Evolutionary conservation across 1,140 invertebrate genomes (phyloP).

Genomic region (Pseudomyrmex pallidus): DNA sequence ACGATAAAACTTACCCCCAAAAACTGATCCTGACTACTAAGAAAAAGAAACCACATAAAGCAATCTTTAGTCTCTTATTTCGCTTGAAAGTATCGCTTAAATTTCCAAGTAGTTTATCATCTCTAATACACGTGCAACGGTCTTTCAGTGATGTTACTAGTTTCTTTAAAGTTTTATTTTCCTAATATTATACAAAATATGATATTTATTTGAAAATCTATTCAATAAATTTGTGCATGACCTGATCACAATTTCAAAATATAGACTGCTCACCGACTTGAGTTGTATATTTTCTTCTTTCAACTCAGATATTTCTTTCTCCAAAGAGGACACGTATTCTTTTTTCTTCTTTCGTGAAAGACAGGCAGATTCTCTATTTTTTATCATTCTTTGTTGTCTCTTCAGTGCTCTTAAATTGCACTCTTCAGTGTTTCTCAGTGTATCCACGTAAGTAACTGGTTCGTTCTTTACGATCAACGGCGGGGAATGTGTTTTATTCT

Average conservation of each 20-base stretch:
- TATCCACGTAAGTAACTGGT: conserved; percentile 72
- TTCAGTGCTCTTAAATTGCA: conserved; percentile 88
- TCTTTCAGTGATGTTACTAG: conserved; percentile 76
- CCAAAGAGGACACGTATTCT: conserved; percentile 93
- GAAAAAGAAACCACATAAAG: background rate
- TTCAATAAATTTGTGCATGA: conserved; percentile 26
- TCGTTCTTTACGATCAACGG: conserved; percentile 81
- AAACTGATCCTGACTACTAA: background rate
- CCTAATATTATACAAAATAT: conserved; percentile 70
- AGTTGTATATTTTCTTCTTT: conserved; percentile 91
- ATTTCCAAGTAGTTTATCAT: conserved; percentile 69
- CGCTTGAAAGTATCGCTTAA: conserved; percentile 63
- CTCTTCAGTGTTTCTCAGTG: conserved; percentile 71
- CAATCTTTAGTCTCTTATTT: too few species aligned
- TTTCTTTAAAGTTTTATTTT: conserved; percentile 82
- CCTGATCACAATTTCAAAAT: background rate
- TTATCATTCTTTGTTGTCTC: conserved; percentile 95
- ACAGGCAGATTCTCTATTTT: conserved; percentile 95
- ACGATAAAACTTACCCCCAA: too few species aligned
- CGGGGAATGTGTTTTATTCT: conserved; percentile 71
- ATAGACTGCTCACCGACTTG: conserved; percentile 87
- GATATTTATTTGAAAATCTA: background rate
- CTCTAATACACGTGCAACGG: conserved; percentile 27
- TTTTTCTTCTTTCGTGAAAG: conserved; percentile 96
- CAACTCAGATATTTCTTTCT: conserved; percentile 89